A percentile compares a stretch with the other conserved stretches of the same genome.
phyloP scores from a whole-genome alignment of 2,797 vertebrate species.

The Lagorchestes hirsutus region DNA sequence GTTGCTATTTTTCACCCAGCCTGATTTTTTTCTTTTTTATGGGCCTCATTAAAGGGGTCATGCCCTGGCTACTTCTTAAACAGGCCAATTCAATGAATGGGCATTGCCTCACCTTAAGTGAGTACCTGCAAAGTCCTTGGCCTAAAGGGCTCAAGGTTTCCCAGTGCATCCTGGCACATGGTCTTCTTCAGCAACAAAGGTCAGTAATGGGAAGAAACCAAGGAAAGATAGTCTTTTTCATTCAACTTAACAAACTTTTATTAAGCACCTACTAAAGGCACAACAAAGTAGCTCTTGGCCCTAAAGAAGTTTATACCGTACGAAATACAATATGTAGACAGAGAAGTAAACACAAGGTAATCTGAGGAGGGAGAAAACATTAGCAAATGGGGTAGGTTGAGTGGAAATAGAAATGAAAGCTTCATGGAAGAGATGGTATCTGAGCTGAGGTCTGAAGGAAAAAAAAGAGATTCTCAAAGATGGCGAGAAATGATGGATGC shows the following conservation, averaged over 20 bases:
- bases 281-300: neutral
- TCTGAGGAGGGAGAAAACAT: neutral
- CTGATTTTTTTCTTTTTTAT: too few relatives aligned
- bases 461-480: neutral
- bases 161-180: too few relatives aligned
- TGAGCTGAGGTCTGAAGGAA: neutral
- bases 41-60: too few relatives aligned
- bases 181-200: too few relatives aligned
- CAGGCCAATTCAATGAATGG: too few relatives aligned
- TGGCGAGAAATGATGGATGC: neutral
- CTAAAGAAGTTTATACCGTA: neutral
- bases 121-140: too few relatives aligned
- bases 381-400: neutral
- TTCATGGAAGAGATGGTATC: neutral
- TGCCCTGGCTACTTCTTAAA: too few relatives aligned
- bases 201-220: constrained; percentile 28
- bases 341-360: neutral
- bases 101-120: too few relatives aligned
- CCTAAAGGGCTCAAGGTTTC: too few relatives aligned
- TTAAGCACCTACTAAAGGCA: neutral
- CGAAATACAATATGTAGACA: neutral
- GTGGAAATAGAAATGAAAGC: neutral
- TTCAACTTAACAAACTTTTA: constrained; percentile 49
- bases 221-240: constrained; percentile 21
- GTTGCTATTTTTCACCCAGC: too few relatives aligned